A percentile compares a stretch with the other conserved stretches of the same genome.
Conservation (phyloP, 2,113 vertebrate species). For the Pseudopodoces humilis region DNA sequence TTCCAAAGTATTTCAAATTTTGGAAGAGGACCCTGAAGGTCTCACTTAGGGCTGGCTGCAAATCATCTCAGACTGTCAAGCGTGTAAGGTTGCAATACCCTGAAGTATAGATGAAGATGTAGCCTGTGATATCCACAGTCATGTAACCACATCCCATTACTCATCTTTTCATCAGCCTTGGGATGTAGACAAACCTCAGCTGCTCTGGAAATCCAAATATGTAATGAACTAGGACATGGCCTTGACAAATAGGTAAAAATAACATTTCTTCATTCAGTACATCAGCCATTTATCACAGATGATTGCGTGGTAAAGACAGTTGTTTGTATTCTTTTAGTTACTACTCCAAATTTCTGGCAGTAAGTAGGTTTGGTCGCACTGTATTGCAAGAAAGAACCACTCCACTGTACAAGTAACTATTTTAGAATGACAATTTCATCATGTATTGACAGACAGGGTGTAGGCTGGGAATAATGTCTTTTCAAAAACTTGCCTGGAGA, state of each 20-base stretch:
- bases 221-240: neutral
- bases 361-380: neutral
- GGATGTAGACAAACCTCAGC: neutral
- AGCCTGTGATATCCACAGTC: neutral
- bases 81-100: neutral
- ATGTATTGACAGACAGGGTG: neutral
- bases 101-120: neutral
- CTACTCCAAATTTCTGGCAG: neutral
- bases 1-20: neutral
- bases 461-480: neutral
- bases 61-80: neutral
- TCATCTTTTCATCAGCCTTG: neutral
- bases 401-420: neutral
- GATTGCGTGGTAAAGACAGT: neutral
- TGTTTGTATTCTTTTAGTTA: neutral
- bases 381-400: neutral
- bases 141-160: neutral
- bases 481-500: neutral
- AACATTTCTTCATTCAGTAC: neutral
- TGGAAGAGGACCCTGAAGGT: neutral
- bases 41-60: neutral
- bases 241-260: neutral
- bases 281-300: neutral
- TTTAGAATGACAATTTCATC: neutral
- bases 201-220: neutral